Base-by-base conservation (phyloP, 2,888 invertebrate species). In the Malthinus flaveolus region DNA sequence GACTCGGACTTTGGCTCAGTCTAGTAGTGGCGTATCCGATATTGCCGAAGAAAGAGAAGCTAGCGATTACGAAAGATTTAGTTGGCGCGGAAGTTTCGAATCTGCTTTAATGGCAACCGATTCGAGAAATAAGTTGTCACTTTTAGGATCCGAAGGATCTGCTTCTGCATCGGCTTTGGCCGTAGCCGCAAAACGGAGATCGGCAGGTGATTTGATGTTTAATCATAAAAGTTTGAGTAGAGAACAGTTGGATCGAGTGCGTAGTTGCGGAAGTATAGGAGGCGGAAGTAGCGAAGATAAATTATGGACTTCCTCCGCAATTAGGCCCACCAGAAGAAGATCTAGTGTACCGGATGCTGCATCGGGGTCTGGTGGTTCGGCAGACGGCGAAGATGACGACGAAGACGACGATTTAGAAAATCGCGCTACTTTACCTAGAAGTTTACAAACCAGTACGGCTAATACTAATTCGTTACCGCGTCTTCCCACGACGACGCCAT, bases 1-100 rank as follows among this genome's bases (percentile, higher is more conserved):
- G 71, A 80, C 83, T 9, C 77, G 78, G 44, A 77, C 74, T 45
- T 75, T 77, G 44, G 79, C 79, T 64, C 81, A 80, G 64, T 82
- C 82, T 11, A 79, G 79, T 64, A 79, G 80, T 66, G 80, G 82
- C 36, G 81, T 80, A 7, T 81, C 82, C 34, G 84, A 84, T 63
- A 81, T 81, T 35, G 80, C 80, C 12, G 85, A 85, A 72, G 84
- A 85, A 69, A 86, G 87, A 71, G 91, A 92, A 73, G 88, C 90
- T 51, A 93, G 92, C 81, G 93, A 93, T 74, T 89, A 92, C 81
- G 94, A 94, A 76, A 82, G 93, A 65, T 93, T 93, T 79, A 92
- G 92, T 71, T 94, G 94, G 94, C 85, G 93, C 61, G 94, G 94
- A 66, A 93, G 93, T 79, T 94, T 94, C 78, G 94, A 94, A 76